Conservation (phyloP, 2,113 vertebrate species). For the Sprattus sprattus region DNA sequence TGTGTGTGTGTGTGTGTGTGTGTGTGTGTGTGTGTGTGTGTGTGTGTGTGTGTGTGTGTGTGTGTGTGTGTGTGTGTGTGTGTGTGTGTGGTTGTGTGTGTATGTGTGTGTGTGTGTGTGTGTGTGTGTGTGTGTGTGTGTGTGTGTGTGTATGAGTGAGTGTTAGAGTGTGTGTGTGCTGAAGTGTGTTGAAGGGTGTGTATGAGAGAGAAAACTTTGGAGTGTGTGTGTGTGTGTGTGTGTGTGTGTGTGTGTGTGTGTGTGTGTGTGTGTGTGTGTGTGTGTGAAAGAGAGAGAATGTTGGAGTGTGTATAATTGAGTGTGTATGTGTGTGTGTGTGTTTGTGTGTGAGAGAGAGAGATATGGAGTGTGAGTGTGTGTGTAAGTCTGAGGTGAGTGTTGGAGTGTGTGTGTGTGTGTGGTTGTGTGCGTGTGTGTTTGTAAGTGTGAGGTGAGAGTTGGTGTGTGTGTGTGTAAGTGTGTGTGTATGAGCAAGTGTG, state of each 20-base stretch:
- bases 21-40: neutral
- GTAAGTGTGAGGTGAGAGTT: too few relatives aligned
- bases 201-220: too few relatives aligned
- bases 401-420: neutral
- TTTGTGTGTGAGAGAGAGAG: too few relatives aligned
- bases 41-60: neutral
- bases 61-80: neutral
- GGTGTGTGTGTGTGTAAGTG: neutral
- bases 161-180: neutral
- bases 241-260: neutral
- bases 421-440: neutral
- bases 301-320: neutral
- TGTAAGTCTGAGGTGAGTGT: too few relatives aligned
- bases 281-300: neutral
- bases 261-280: constrained; percentile 6
- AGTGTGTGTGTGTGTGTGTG: neutral
- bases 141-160: neutral
- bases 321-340: too few relatives aligned
- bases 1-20: neutral
- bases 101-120: constrained; percentile 5
- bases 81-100: neutral
- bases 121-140: neutral
- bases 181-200: too few relatives aligned
- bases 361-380: too few relatives aligned
- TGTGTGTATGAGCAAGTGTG: neutral